Conservation (phyloP, 2,888 invertebrate genomes). For the Caenorhabditis doughertyi region DNA sequence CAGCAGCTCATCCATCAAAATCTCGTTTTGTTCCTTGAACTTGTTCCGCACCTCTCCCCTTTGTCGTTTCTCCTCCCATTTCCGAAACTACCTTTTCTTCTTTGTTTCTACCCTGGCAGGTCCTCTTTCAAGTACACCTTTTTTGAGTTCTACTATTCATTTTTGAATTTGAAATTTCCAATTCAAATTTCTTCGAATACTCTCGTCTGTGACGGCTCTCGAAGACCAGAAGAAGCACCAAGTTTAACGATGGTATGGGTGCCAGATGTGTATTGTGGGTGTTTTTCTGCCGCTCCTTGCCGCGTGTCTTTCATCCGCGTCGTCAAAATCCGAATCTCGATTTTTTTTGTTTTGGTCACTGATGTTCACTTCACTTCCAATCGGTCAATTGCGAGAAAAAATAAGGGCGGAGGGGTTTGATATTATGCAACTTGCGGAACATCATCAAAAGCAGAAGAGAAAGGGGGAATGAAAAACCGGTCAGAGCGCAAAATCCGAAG, state of each 20-base stretch:
- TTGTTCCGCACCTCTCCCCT: slow-evolving; percentile 26
- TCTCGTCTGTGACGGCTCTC: not conserved
- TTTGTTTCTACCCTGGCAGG: not conserved
- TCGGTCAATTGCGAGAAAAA: slow-evolving; percentile 40
- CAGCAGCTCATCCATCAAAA: slow-evolving; percentile 63
- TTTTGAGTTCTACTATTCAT: not conserved
- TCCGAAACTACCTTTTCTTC: slow-evolving; percentile 18
- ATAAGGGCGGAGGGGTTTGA: slow-evolving; percentile 26
- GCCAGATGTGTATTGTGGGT: slow-evolving; percentile 47
- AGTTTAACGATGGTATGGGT: slow-evolving; percentile 49
- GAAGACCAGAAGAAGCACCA: not conserved
- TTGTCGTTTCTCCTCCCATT: slow-evolving; percentile 22
- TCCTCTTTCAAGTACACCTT: not conserved
- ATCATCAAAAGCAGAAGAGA: slow-evolving; percentile 45
- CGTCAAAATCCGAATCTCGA: slow-evolving; percentile 11
- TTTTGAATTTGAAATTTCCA: slow-evolving; percentile 4
- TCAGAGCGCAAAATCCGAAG: slow-evolving; percentile 22
- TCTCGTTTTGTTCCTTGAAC: slow-evolving; percentile 60
- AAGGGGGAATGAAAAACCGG: slow-evolving; percentile 35
- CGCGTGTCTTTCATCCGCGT: not conserved
- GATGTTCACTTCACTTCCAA: slow-evolving; percentile 50
- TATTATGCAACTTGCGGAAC: slow-evolving; percentile 64
- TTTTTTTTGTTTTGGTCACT: slow-evolving; percentile 40
- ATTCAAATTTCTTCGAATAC: not conserved
- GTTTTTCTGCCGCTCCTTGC: slow-evolving; percentile 16